Conservation (phyloP, 2,888 invertebrate genomes). For the Drosophila bunnanda region DNA sequence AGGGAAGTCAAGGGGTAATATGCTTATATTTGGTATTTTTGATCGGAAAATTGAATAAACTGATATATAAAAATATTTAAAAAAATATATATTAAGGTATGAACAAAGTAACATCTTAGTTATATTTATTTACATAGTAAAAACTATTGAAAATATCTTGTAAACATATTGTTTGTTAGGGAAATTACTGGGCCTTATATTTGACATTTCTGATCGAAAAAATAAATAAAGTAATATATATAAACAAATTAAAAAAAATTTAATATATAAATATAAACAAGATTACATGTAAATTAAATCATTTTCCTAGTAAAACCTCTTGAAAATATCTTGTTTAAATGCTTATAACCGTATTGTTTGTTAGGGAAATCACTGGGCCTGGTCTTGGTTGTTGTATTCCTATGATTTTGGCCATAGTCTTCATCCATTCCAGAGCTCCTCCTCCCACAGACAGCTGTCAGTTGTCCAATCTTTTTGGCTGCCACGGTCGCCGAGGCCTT, state of each 20-base stretch:
- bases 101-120: too few relatives aligned
- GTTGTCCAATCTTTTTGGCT: slow-evolving; percentile 58
- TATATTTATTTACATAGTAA: too few relatives aligned
- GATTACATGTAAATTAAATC: too few relatives aligned
- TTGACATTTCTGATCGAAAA: background rate
- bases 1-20: slow-evolving; percentile 4
- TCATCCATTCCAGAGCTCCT: slow-evolving; percentile 5
- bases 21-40: background rate
- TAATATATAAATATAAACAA: background rate
- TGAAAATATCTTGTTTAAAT: background rate
- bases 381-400: background rate
- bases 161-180: too few relatives aligned
- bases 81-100: too few relatives aligned
- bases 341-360: background rate
- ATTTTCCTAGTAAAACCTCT: too few relatives aligned
- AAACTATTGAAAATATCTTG: too few relatives aligned
- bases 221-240: background rate
- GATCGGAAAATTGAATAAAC: background rate
- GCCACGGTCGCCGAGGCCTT: slow-evolving; percentile 40
- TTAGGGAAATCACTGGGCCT: background rate
- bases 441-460: slow-evolving; percentile 54
- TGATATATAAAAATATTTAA: too few relatives aligned
- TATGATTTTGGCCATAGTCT: slow-evolving; percentile 9
- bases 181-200: too few relatives aligned
- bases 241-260: background rate